Conservation (phyloP, 2,888 invertebrate genomes). For the Rotaria sp. region DNA sequence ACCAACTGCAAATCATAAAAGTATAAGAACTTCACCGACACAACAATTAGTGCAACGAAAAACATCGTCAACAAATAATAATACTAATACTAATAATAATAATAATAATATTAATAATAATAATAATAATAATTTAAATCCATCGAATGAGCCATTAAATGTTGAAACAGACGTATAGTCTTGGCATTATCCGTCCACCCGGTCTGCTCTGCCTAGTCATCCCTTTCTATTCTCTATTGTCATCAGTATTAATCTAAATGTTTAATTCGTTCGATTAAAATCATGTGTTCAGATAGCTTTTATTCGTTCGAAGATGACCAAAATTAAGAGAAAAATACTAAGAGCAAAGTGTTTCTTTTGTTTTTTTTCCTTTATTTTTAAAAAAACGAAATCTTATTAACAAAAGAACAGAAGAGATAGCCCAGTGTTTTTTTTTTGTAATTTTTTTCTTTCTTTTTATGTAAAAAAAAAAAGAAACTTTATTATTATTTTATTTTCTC, state of each 20-base stretch:
- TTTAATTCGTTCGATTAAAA: not conserved
- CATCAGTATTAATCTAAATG: not conserved
- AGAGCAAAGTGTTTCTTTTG: not conserved
- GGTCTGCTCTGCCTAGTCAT: not conserved
- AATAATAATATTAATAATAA: not conserved
- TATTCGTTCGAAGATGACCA: not conserved
- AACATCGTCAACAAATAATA: not conserved
- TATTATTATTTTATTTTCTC: not conserved
- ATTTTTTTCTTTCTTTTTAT: not conserved
- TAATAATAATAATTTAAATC: not conserved
- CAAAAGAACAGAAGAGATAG: not conserved
- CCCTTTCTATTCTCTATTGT: not conserved
- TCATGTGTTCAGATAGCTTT: not conserved
- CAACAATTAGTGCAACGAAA: not conserved
- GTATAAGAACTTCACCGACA: not conserved
- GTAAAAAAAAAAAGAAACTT: not conserved
- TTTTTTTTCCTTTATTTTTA: not conserved
- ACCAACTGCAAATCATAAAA: not conserved
- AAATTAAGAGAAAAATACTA: not conserved
- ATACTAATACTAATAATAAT: not conserved
- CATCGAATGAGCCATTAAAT: slow-evolving; percentile 6
- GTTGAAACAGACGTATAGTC: not conserved
- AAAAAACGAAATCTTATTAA: not conserved
- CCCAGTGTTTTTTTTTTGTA: slow-evolving; percentile 13
- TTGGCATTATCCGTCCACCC: not conserved